Percentiles rank a stretch among this genome's conserved stretches.
phyloP scores from a whole-genome alignment of 2,888 invertebrate species.

The Melipona beecheii region DNA sequence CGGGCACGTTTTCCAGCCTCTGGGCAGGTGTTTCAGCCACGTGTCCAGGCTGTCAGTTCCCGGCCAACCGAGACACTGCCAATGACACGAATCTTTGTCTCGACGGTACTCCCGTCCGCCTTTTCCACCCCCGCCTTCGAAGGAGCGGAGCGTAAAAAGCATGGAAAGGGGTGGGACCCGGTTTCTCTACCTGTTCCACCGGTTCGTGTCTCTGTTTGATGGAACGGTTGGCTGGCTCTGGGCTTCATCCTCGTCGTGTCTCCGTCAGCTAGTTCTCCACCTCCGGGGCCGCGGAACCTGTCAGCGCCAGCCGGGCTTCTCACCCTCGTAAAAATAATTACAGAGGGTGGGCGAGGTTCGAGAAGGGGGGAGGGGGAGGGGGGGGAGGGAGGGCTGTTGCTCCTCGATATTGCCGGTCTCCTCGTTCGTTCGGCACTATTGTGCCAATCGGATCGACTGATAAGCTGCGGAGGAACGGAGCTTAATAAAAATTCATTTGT shows the following conservation, averaged over 20 bases:
- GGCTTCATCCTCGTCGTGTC: constrained; percentile 59
- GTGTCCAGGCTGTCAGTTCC: constrained; percentile 68
- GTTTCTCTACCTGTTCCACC: constrained; percentile 54
- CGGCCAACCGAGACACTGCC: constrained; percentile 76
- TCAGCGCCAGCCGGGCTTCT: constrained; percentile 79
- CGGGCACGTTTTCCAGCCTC: constrained; percentile 56
- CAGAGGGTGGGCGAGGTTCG: constrained; percentile 46
- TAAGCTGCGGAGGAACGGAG: constrained; percentile 73
- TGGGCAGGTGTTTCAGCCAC: constrained; percentile 66
- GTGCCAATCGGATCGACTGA: constrained; percentile 79
- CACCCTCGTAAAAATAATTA: constrained; percentile 83
- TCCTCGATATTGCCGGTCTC: constrained; percentile 52
- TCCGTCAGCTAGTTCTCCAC: constrained; percentile 65
- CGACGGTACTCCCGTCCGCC: constrained; percentile 49
- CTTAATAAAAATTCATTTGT: constrained; percentile 82
- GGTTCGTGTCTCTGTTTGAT: constrained; percentile 53
- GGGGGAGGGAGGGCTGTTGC: neutral
- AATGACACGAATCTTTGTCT: constrained; percentile 82
- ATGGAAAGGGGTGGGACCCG: constrained; percentile 41
- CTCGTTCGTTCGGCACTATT: constrained; percentile 72
- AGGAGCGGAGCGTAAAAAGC: constrained; percentile 57
- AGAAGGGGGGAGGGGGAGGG: neutral
- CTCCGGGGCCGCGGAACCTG: constrained; percentile 66
- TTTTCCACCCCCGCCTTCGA: constrained; percentile 54
- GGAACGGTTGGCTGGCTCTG: constrained; percentile 57